A percentile compares a stretch with the other conserved stretches of the same genome.
Conservation (phyloP, 2,113 vertebrate species). For the Pogona vitticeps region DNA sequence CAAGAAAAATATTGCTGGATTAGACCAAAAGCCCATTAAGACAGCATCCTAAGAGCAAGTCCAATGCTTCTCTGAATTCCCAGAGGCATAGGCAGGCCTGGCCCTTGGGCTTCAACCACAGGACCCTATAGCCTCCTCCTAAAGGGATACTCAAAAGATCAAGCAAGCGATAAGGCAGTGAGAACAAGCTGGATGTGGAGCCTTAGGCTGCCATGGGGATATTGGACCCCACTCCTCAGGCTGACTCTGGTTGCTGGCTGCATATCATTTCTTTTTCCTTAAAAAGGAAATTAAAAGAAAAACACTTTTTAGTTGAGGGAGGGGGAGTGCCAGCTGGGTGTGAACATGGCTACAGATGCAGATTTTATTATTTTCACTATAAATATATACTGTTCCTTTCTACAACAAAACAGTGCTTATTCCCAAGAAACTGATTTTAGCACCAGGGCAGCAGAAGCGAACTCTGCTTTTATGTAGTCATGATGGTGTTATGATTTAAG, state of each 20-base stretch:
- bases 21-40: not conserved
- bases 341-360: not conserved
- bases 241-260: not conserved
- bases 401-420: not conserved
- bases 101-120: too few relatives aligned
- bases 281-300: not conserved
- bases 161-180: not conserved
- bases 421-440: not conserved
- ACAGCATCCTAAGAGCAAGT: too few relatives aligned
- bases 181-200: not conserved
- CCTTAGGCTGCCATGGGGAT: not conserved
- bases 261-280: not conserved
- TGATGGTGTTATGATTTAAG: not conserved
- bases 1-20: not conserved
- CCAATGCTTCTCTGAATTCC: too few relatives aligned
- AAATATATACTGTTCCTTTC: not conserved
- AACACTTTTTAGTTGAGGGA: not conserved
- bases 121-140: not conserved
- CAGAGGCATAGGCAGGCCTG: too few relatives aligned
- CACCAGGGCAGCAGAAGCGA: not conserved
- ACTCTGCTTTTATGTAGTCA: not conserved
- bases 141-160: not conserved
- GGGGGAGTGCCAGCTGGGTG: not conserved
- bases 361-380: not conserved
- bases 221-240: not conserved